A percentile compares a stretch with the other conserved stretches of the same genome.
Conservation (phyloP, 2,113 vertebrate species). For the Chloropsis hardwickii region DNA sequence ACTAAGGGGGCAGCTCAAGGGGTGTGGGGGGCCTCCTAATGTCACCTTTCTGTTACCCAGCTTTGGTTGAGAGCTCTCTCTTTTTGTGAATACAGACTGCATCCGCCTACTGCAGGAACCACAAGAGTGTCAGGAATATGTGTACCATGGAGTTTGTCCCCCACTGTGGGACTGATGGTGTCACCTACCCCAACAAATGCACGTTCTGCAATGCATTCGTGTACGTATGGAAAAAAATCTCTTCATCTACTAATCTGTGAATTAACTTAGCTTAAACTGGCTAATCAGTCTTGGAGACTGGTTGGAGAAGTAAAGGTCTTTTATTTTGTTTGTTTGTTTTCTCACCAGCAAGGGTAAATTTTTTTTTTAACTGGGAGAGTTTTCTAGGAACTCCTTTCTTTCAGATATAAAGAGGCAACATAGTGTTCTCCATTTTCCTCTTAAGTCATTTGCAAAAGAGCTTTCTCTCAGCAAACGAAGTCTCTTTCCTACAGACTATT, state of each 20-base stretch:
- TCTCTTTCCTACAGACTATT: neutral
- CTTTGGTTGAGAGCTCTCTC: neutral
- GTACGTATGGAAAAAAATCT: neutral
- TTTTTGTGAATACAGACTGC: neutral
- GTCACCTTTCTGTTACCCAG: neutral
- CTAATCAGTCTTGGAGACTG: neutral
- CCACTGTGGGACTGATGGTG: neutral
- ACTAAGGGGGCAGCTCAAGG: neutral
- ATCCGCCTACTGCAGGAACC: neutral
- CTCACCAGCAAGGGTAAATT: neutral
- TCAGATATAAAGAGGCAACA: neutral
- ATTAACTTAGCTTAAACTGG: neutral
- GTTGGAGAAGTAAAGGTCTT: neutral
- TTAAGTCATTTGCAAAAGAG: neutral
- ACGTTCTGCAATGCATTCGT: neutral
- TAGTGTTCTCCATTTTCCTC: neutral
- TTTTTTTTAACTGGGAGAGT: neutral
- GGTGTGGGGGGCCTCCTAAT: neutral
- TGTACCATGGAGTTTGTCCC: neutral
- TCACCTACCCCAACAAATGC: neutral
- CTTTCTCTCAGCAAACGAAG: neutral
- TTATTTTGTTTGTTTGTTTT: neutral
- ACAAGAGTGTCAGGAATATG: fast-evolving
- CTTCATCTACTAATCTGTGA: neutral
- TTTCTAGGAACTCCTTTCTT: neutral